A percentile compares a stretch with the other conserved stretches of the same genome.
Evolutionary conservation across 1,140 invertebrate species (phyloP).

Genomic region (Ericerus pela): DNA sequence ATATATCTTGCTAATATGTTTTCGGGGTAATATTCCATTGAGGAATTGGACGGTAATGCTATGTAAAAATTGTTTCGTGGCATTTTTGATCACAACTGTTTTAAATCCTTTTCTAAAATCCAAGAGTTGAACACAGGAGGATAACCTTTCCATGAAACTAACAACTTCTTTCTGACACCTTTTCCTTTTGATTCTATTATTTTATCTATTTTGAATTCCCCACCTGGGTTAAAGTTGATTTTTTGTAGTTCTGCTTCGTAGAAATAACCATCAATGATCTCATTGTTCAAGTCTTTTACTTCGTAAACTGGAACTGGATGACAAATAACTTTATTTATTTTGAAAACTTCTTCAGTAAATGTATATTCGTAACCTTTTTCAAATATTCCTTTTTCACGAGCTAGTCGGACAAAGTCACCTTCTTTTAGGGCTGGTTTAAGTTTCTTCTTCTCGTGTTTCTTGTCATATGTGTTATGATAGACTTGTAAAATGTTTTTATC

Average conservation of each 20-base stretch:
- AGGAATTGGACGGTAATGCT: neutral
- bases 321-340: slow-evolving; percentile 24
- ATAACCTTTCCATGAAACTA: neutral
- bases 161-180: neutral
- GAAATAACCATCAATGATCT: slow-evolving; percentile 24
- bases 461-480: neutral
- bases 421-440: slow-evolving; percentile 15
- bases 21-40: neutral
- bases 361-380: slow-evolving; percentile 26
- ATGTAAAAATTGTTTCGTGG: neutral
- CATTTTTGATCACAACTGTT: neutral
- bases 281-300: slow-evolving; percentile 25
- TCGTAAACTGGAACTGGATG: slow-evolving; percentile 23
- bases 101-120: neutral
- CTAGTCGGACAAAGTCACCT: slow-evolving; percentile 24
- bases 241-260: slow-evolving; percentile 24
- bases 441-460: slow-evolving; percentile 8
- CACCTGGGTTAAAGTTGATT: neutral
- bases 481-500: neutral
- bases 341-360: slow-evolving; percentile 30
- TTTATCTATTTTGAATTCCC: neutral
- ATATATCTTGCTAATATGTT: neutral
- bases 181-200: neutral
- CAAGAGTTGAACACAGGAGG: neutral
- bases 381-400: slow-evolving; percentile 21